Percentiles rank a stretch among this genome's conserved stretches.
phyloP scores from a whole-genome alignment of 2,797 vertebrate species.

The Crocodylus rhombifer region DNA sequence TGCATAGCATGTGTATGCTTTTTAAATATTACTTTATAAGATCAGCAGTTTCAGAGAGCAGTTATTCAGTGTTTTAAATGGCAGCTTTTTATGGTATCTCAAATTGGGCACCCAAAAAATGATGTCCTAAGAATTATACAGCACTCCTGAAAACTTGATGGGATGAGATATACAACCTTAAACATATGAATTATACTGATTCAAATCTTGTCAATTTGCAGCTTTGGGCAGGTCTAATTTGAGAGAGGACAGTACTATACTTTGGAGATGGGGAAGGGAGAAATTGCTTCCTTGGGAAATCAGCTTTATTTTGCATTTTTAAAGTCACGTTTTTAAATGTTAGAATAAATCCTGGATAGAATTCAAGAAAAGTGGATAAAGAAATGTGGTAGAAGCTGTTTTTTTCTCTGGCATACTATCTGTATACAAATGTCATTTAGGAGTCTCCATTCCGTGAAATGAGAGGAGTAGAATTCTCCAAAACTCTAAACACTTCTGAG shows the following conservation, averaged over 20 bases:
- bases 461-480: constrained; percentile 34
- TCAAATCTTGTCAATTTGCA: neutral
- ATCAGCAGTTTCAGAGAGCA: constrained; percentile 39
- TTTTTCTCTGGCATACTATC: no score
- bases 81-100: constrained; percentile 29
- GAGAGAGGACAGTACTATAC: constrained; percentile 10
- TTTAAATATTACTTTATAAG: constrained; percentile 9
- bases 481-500: constrained; percentile 32
- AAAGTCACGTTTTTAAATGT: neutral
- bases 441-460: constrained; percentile 39
- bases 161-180: neutral
- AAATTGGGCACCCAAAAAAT: neutral
- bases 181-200: neutral
- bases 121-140: neutral
- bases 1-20: constrained; percentile 1
- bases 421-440: neutral
- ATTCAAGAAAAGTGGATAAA: neutral
- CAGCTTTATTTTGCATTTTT: constrained; percentile 41
- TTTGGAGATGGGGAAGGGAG: constrained; percentile 16
- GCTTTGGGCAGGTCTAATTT: constrained; percentile 11
- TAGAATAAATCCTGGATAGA: neutral
- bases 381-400: no score
- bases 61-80: constrained; percentile 53
- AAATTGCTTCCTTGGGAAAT: constrained; percentile 11
- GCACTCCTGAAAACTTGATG: neutral